A percentile compares a stretch with the other conserved stretches of the same genome.
phyloP scores from a whole-genome alignment of 2,113 vertebrate species.

The Tragulus kanchil region DNA sequence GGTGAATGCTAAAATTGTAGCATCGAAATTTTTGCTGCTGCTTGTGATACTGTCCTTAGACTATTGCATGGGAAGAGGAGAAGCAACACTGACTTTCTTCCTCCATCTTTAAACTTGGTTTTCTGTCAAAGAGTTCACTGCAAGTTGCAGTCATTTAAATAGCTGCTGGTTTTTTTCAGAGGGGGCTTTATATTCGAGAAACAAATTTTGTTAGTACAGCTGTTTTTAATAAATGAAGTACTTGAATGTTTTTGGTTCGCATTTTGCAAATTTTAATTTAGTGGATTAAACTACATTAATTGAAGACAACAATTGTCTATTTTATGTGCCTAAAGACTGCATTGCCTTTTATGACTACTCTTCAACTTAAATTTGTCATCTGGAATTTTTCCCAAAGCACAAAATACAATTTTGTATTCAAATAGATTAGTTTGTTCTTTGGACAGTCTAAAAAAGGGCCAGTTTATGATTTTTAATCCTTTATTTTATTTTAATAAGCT shows the following conservation, averaged over 20 bases:
- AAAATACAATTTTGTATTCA: conserved; percentile 65
- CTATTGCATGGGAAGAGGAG: neutral
- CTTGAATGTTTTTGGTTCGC: conserved; percentile 43
- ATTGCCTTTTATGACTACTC: conserved; percentile 58
- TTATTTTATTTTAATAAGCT: conserved; percentile 54
- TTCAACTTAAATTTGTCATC: conserved; percentile 73
- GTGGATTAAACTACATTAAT: conserved; percentile 55
- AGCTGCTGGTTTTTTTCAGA: neutral
- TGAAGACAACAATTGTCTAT: conserved; percentile 44
- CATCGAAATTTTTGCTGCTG: neutral
- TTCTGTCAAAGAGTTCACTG: neutral
- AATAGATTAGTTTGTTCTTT: conserved; percentile 59
- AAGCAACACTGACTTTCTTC: neutral
- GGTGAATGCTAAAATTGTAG: neutral
- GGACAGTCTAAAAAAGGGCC: conserved; percentile 18
- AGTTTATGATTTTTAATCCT: conserved; percentile 58
- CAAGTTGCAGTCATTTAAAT: conserved; percentile 41
- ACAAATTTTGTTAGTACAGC: conserved; percentile 14
- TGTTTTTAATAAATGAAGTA: conserved; percentile 58
- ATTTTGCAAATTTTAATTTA: conserved; percentile 24
- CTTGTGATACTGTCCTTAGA: neutral
- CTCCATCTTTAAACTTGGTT: conserved; percentile 36
- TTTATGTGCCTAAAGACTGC: conserved; percentile 54
- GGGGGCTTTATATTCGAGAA: conserved; percentile 12
- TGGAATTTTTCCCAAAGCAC: conserved; percentile 67